phyloP scores from a whole-genome alignment of 2,113 vertebrate species.

The Hippocampus comes region DNA sequence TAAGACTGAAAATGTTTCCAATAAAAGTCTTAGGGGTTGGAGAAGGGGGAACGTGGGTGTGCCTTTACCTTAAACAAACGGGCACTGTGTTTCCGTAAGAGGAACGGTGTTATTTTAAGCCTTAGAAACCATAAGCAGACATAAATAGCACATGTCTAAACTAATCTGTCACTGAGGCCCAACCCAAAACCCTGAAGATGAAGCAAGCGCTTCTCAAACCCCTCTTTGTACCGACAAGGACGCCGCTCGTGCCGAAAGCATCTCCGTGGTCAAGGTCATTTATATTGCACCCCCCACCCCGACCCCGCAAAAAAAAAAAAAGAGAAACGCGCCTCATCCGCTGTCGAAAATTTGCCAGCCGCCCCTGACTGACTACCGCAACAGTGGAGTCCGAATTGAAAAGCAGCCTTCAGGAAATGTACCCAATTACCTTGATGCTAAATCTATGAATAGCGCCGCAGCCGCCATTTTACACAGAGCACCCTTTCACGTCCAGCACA shows the following conservation, averaged over 20 bases:
- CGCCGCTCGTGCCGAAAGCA: neutral
- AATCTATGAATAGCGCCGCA: slow-evolving; percentile 39
- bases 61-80: neutral
- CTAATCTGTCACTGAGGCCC: neutral
- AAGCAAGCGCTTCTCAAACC: neutral
- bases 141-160: neutral
- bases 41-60: neutral
- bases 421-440: slow-evolving; percentile 48
- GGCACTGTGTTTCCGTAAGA: neutral
- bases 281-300: too few relatives aligned
- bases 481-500: slow-evolving; percentile 40
- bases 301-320: neutral
- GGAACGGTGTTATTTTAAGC: neutral
- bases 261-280: neutral
- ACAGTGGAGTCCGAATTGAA: neutral
- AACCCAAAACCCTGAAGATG: neutral
- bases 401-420: slow-evolving; percentile 47
- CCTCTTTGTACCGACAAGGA: neutral
- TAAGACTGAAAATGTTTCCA: neutral
- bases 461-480: slow-evolving; percentile 49
- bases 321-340: neutral
- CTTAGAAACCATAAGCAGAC: slow-evolving; percentile 7
- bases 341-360: neutral
- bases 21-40: neutral
- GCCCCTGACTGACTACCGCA: neutral